Evolutionary conservation across 2,797 vertebrate species (phyloP), one percentile per base, ranked within the genome.

Genomic region (Sebastes taczanowskii): DNA sequence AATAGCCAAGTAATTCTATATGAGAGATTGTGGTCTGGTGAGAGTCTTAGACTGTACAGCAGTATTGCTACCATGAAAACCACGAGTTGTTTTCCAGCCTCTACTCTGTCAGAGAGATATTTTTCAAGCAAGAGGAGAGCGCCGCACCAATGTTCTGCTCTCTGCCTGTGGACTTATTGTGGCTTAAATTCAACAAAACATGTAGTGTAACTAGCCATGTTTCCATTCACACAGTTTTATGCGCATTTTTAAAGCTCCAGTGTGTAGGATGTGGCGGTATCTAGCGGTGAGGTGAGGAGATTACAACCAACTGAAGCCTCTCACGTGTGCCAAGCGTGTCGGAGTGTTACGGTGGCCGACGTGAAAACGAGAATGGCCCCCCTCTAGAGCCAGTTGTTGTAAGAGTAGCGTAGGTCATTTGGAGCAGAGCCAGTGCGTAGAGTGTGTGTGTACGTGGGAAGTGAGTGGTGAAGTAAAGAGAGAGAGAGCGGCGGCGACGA

Each of bases 1-100:
- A 91, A 89, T 86, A 42, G 80, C 80, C 85, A 87, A 90, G 91
- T 88, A 92, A 93, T 5, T 82, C 84, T 85, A 89, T 79, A 91
- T 80, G 80, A 80, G 86, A 77, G 84, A 84, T 88, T 89, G 86
- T 82, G 88, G 90, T 90, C 82, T 62, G 79, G 65, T 84, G 16
- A 27, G 58, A 74, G 74, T 81, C 81, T 84, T 71, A 71, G 77
- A 82, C 82, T 72, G 62, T 66, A 65, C 65, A 71, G 62, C 78
- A 64, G 86, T 86, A 86, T 11, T 82, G 69, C 84, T 73, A 87
- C 87, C 72, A 83, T 82, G 75, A 89, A 91, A 90, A 85, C 84
- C 82, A 76, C 79, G 71, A 65, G 73, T 59, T 81, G 75, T 86
- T 94, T 92, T 91, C 79, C 86, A 90, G 77, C 74, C 74, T 60